These are phyloP conservation scores for Callaeas wilsoni DNA, from an alignment of 2,113 vertebrate genomes.

Conservation along the genomic window DNA sequence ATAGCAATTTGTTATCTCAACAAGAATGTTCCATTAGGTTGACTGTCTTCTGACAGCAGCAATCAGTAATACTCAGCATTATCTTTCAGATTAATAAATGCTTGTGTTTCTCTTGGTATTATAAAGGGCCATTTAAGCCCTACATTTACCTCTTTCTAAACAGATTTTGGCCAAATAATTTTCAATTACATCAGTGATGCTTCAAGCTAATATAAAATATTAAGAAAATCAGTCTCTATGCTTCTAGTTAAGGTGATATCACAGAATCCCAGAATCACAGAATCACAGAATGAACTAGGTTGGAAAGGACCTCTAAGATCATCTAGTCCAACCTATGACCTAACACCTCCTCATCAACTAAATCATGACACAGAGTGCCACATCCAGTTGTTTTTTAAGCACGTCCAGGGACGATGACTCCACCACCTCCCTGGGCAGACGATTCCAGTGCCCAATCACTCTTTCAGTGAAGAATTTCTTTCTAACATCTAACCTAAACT, in stretches of 20 bases:
- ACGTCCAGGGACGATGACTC: too few species aligned
- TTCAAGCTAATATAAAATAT: not conserved
- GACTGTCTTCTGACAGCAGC: not conserved
- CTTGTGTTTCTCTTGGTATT: not conserved
- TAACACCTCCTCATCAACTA: too few species aligned
- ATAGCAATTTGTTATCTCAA: constrained; percentile 2
- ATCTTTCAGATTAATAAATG: not conserved
- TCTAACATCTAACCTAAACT: too few species aligned
- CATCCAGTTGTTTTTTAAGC: too few species aligned
- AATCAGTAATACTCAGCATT: constrained; percentile 2
- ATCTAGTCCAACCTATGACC: too few species aligned
- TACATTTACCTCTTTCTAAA: not conserved
- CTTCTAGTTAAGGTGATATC: not conserved
- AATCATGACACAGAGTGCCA: too few species aligned
- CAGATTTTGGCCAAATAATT: not conserved
- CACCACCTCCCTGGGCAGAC: too few species aligned
- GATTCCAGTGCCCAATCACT: too few species aligned
- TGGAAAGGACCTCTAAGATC: too few species aligned
- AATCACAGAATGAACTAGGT: too few species aligned
- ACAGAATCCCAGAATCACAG: too few species aligned
- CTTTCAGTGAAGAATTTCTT: too few species aligned
- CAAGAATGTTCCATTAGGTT: not conserved
- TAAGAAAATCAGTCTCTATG: not conserved
- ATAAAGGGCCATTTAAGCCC: not conserved
- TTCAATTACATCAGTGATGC: not conserved